These are phyloP conservation scores for Calcarius ornatus DNA, from an alignment of 2,113 vertebrate species.

Conservation along the genomic window DNA sequence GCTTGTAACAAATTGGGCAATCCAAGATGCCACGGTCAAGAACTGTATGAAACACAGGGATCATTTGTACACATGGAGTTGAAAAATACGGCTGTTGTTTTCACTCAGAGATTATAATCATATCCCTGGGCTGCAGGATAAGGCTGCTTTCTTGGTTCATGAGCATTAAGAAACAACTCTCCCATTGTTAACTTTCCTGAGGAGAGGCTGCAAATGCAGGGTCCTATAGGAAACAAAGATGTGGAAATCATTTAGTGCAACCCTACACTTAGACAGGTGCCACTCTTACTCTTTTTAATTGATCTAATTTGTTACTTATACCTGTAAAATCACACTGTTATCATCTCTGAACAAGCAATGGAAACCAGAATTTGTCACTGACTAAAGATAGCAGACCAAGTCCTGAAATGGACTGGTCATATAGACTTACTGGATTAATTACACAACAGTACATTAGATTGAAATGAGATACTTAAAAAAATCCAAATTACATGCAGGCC, in stretches of 20 bases:
- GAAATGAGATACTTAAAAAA: slow-evolving; percentile 88
- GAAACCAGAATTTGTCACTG: slow-evolving; percentile 77
- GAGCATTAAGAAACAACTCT: slow-evolving; percentile 86
- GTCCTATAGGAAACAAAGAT: slow-evolving; percentile 84
- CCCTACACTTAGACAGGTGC: slow-evolving; percentile 87
- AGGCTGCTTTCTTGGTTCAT: slow-evolving; percentile 78
- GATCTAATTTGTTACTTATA: slow-evolving; percentile 98
- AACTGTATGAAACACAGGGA: slow-evolving; percentile 66
- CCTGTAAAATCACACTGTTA: slow-evolving; percentile 88
- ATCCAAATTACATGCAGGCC: slow-evolving; percentile 92
- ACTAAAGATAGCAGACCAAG: slow-evolving; percentile 68
- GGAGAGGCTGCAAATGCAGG: slow-evolving; percentile 81
- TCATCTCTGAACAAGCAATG: slow-evolving; percentile 78
- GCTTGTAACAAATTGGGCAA: slow-evolving; percentile 85
- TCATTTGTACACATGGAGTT: slow-evolving; percentile 74
- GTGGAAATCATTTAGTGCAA: slow-evolving; percentile 88
- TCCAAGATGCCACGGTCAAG: slow-evolving; percentile 74
- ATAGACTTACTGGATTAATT: slow-evolving; percentile 88
- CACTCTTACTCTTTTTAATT: slow-evolving; percentile 91
- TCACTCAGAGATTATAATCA: slow-evolving; percentile 79
- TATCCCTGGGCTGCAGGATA: slow-evolving; percentile 75
- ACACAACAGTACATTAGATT: slow-evolving; percentile 80
- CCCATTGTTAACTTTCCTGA: slow-evolving; percentile 81
- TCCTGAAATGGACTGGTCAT: slow-evolving; percentile 67
- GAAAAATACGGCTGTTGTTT: slow-evolving; percentile 75